These are phyloP conservation scores for Acanthurus leucopareius DNA, from an alignment of 2,797 vertebrate genomes.

Conservation along the genomic window DNA sequence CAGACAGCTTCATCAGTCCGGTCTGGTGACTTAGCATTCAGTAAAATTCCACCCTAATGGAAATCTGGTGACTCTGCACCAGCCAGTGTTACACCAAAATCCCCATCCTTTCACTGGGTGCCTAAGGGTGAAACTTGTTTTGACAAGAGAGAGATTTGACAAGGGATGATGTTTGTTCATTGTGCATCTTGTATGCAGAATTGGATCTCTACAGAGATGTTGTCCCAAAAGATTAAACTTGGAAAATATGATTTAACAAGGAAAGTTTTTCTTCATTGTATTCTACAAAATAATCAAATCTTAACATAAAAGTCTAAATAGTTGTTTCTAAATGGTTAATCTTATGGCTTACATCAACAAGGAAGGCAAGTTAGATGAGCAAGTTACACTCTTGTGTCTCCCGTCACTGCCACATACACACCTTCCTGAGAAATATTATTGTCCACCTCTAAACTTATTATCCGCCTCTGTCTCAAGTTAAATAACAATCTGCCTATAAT, in stretches of 20 bases:
- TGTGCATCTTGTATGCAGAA: neutral
- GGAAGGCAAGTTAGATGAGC: neutral
- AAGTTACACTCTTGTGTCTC: neutral
- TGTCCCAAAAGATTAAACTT: slow-evolving; percentile 1
- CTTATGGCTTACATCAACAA: neutral
- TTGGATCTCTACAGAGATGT: neutral
- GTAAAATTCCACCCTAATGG: slow-evolving; percentile 68
- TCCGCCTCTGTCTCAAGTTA: slow-evolving; percentile 14
- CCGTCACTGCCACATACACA: slow-evolving; percentile 5
- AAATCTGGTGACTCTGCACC: slow-evolving; percentile 74
- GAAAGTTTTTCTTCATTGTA: neutral
- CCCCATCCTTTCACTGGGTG: slow-evolving; percentile 63
- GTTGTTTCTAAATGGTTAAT: neutral
- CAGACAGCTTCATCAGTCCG: slow-evolving; percentile 31
- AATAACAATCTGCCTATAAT: neutral
- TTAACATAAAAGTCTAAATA: neutral
- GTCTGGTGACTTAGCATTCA: slow-evolving; percentile 66
- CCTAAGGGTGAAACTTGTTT: slow-evolving; percentile 64
- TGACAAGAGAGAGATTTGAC: slow-evolving; percentile 52
- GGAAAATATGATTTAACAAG: neutral
- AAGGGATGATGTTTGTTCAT: slow-evolving; percentile 42
- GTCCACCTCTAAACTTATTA: neutral
- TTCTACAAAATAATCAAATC: neutral
- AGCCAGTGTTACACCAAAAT: slow-evolving; percentile 50
- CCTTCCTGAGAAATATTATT: slow-evolving; percentile 18